Conservation (phyloP, 2,797 vertebrate species). For the Pelobates cultripes region DNA sequence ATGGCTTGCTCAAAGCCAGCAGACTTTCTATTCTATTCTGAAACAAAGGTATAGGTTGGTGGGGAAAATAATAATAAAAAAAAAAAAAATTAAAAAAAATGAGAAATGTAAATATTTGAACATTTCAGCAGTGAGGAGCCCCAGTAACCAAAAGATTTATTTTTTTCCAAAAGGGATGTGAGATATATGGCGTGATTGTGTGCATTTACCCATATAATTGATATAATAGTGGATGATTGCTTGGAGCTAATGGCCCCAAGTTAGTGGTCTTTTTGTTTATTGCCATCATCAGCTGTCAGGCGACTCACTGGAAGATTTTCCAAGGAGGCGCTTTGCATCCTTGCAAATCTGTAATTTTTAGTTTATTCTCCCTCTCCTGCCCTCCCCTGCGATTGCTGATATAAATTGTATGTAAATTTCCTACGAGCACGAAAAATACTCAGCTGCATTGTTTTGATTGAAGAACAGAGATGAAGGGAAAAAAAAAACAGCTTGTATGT, state of each 20-base stretch:
- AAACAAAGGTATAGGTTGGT: constrained; percentile 91
- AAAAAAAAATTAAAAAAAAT: constrained; percentile 62
- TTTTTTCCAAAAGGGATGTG: constrained; percentile 82
- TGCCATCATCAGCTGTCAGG: constrained; percentile 93
- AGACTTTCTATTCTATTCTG: constrained; percentile 65
- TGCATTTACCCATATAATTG: constrained; percentile 97
- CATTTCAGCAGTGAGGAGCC: constrained; percentile 90
- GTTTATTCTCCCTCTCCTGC: constrained; percentile 69
- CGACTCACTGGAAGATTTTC: constrained; percentile 89
- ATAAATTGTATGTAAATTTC: constrained; percentile 88
- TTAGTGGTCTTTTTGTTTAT: constrained; percentile 97
- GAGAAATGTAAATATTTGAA: constrained; percentile 94
- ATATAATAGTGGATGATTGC: constrained; percentile 97
- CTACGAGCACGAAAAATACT: constrained; percentile 80
- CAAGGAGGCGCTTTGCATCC: constrained; percentile 94
- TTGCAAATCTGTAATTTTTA: constrained; percentile 90
- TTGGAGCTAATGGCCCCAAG: constrained; percentile 96
- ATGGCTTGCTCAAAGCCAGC: background rate
- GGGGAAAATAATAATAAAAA: constrained; percentile 40
- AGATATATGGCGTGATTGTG: constrained; percentile 95
- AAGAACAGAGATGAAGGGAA: constrained; percentile 79
- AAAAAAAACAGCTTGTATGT: constrained; percentile 48
- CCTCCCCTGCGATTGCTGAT: constrained; percentile 71
- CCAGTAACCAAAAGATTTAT: constrained; percentile 87
- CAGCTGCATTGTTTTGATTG: constrained; percentile 87